Evolutionary conservation across 2,797 vertebrate species (phyloP).

Genomic region (Pangasius mekongensis): DNA sequence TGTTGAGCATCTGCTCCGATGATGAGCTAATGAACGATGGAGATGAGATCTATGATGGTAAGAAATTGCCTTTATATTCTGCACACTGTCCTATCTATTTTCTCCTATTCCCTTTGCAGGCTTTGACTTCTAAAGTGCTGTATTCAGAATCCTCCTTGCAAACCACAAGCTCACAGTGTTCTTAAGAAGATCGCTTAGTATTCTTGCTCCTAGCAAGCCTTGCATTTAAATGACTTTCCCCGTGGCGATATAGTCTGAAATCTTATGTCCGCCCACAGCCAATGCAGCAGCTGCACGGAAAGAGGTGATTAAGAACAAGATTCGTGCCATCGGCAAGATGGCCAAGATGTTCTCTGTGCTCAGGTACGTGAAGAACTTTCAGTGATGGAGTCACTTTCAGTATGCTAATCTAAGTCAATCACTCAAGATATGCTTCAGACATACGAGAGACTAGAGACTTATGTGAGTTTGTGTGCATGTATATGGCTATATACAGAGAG

Average conservation of each 20-base stretch:
- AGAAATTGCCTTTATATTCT: constrained; percentile 60
- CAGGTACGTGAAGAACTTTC: constrained; percentile 69
- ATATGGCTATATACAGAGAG: constrained; percentile 73
- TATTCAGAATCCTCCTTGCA: background rate
- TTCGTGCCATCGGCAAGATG: constrained; percentile 85
- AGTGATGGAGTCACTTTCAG: constrained; percentile 33
- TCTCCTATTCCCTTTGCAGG: background rate
- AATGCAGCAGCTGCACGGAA: constrained; percentile 82
- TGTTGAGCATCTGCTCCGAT: constrained; percentile 98
- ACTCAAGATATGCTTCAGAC: background rate
- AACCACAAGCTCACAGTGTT: background rate
- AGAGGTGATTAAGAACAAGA: constrained; percentile 85
- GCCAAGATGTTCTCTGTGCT: constrained; percentile 85
- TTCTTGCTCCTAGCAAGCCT: constrained; percentile 18
- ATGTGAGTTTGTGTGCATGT: background rate
- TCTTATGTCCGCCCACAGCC: constrained; percentile 66
- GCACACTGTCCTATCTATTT: background rate
- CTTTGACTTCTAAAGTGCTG: background rate
- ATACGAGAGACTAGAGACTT: background rate
- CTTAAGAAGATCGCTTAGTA: constrained; percentile 14
- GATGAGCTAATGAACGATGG: constrained; percentile 96
- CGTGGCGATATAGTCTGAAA: constrained; percentile 40
- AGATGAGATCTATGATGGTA: constrained; percentile 95
- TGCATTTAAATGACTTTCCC: constrained; percentile 39
- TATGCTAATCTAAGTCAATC: constrained; percentile 31